Evolutionary conservation across 2,888 invertebrate genomes (phyloP).

Genomic region (Mythimna ferrago): DNA sequence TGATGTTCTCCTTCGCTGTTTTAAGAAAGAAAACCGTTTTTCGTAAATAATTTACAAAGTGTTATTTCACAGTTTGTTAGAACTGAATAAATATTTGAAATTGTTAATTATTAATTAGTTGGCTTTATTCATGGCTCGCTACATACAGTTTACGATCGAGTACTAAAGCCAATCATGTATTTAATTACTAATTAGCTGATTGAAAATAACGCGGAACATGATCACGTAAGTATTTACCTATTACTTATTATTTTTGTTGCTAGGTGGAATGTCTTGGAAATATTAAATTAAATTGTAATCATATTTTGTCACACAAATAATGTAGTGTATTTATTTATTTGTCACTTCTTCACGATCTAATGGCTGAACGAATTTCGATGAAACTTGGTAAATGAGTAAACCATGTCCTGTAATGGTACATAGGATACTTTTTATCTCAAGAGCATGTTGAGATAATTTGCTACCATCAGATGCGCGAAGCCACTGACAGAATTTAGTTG

Average conservation of each 20-base stretch:
- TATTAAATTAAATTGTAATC: not conserved
- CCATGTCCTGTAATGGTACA: too few relatives aligned
- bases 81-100: not conserved
- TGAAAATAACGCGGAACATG: constrained; percentile 7
- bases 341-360: too few relatives aligned
- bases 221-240: not conserved
- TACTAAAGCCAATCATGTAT: not conserved
- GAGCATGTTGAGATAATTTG: too few relatives aligned
- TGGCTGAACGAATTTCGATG: too few relatives aligned
- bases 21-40: too few relatives aligned
- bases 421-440: too few relatives aligned
- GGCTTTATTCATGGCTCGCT: not conserved
- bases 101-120: constrained; percentile 19
- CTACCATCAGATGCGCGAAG: too few relatives aligned
- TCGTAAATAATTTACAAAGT: constrained; percentile 2
- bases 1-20: too few relatives aligned
- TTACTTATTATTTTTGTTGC: not conserved
- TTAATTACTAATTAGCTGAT: constrained; percentile 27
- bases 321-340: too few relatives aligned
- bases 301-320: not conserved
- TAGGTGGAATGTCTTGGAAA: not conserved
- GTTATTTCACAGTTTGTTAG: not conserved
- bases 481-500: too few relatives aligned
- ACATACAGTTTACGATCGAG: not conserved
- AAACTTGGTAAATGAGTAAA: too few relatives aligned